Evolutionary conservation across 1,140 invertebrate species (phyloP), one percentile per base, ranked within the genome.

Genomic region (Zaprionus tsacasi): DNA sequence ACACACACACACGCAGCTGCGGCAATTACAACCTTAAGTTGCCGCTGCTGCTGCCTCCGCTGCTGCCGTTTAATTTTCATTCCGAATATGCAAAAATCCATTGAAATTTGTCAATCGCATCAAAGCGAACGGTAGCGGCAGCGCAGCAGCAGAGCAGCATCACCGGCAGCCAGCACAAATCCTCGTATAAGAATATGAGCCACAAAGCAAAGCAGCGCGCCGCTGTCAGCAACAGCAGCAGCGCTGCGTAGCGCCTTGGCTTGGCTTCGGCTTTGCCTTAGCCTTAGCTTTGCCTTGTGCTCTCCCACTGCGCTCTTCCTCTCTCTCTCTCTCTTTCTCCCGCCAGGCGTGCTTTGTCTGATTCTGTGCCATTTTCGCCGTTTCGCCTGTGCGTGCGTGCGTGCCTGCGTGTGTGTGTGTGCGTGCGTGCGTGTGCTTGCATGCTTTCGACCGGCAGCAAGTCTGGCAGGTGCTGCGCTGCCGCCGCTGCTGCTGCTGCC

Each of bases 61-160:
- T 30, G 27, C 27, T 6, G 27, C 6, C 27, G 27, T 21, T 86
- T 71, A 73, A 79, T 79, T 77, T 64, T 60, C 17, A 17, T n/a
- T 7, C n/a, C n/a, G 64, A 70, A 87, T 82, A 76, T 82, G 75
- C 67, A 67, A 73, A 40, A 79, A 79, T 76, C 79, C 63, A 48
- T 63, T 25, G 50, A 25, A 85, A 76, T 38, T 80, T 78, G 73
- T 77, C 77, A 71, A 78, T 56, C 58, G 52, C 57, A 68, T 60
- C 55, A 55, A 60, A 68, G n/a, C 12, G n/a, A 65, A 36, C n/a
- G 36, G 15, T 35, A 54, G 48, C 43, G 6, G 10, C 33, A 30
- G 33, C 43, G 52, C 25, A 56, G 60, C 48, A 65, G 60, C 17
- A 58, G 59, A 33, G 33, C 43, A 69, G 17, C 45, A 38, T 48